These are phyloP conservation scores for Megalops cyprinoides DNA, from an alignment of 2,797 vertebrate genomes.

Conservation along the genomic window DNA sequence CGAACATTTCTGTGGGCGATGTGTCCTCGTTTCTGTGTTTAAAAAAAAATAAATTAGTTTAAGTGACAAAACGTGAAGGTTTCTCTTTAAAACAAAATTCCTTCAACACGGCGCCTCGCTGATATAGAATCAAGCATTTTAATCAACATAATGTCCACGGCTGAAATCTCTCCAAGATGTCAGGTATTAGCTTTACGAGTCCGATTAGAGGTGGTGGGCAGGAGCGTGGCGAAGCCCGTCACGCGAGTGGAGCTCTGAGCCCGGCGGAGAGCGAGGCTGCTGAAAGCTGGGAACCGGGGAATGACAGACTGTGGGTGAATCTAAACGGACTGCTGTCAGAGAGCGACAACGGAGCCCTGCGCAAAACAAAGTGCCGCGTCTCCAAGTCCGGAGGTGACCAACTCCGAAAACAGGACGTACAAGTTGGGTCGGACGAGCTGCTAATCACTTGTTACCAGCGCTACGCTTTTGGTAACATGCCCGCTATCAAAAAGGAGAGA, in stretches of 20 bases:
- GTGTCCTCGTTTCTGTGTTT: conserved; percentile 4
- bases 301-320: conserved; percentile 78
- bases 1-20: not conserved
- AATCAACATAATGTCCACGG: conserved; percentile 75
- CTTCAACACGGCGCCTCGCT: conserved; percentile 46
- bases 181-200: conserved; percentile 80
- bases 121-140: conserved; percentile 63
- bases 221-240: conserved; percentile 58
- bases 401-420: conserved; percentile 67
- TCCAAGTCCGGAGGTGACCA: conserved; percentile 72
- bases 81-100: not conserved
- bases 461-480: conserved; percentile 82
- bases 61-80: not conserved
- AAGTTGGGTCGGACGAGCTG: conserved; percentile 65
- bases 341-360: conserved; percentile 72
- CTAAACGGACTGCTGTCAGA: conserved; percentile 66
- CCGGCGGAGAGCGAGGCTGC: conserved; percentile 59
- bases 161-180: conserved; percentile 76
- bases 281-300: conserved; percentile 49
- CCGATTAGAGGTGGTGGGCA: conserved; percentile 81
- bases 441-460: conserved; percentile 73
- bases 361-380: conserved; percentile 67
- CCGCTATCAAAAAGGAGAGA: conserved; percentile 95
- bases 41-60: conserved; percentile 4
- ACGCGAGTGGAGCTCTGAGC: conserved; percentile 66